Conservation (phyloP, 2,888 invertebrate genomes). For the Glyphotaelius pellucidus region DNA sequence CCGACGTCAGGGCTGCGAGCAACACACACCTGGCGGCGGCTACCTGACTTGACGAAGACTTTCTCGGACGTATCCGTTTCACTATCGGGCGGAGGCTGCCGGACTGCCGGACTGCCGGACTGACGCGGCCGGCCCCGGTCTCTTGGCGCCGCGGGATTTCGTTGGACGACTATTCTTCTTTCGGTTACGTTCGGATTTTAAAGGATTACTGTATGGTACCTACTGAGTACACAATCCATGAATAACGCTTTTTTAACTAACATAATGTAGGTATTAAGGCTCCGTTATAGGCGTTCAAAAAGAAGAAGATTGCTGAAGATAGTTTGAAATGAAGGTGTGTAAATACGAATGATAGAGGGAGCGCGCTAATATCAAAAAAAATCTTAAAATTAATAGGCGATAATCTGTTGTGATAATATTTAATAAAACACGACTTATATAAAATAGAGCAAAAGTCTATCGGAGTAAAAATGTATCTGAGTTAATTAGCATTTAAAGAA, state of each 20-base stretch:
- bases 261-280: no score
- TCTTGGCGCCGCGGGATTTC: slow-evolving; percentile 68
- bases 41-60: slow-evolving; percentile 60
- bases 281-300: no score
- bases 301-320: no score
- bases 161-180: slow-evolving; percentile 23
- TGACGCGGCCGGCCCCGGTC: slow-evolving; percentile 62
- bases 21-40: slow-evolving; percentile 58
- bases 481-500: no score
- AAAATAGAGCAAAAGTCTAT: no score
- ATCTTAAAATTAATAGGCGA: no score
- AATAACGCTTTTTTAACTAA: not conserved
- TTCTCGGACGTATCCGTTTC: slow-evolving; percentile 60
- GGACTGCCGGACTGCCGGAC: slow-evolving; percentile 69
- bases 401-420: no score
- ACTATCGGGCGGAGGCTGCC: slow-evolving; percentile 65
- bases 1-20: slow-evolving; percentile 20
- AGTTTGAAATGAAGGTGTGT: no score
- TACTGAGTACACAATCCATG: not conserved
- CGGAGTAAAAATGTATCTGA: no score
- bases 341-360: no score
- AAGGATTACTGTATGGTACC: not conserved
- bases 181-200: not conserved
- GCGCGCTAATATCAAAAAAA: no score
- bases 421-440: no score